Conservation (phyloP, 2,113 vertebrate genomes). For the Condylura cristata region DNA sequence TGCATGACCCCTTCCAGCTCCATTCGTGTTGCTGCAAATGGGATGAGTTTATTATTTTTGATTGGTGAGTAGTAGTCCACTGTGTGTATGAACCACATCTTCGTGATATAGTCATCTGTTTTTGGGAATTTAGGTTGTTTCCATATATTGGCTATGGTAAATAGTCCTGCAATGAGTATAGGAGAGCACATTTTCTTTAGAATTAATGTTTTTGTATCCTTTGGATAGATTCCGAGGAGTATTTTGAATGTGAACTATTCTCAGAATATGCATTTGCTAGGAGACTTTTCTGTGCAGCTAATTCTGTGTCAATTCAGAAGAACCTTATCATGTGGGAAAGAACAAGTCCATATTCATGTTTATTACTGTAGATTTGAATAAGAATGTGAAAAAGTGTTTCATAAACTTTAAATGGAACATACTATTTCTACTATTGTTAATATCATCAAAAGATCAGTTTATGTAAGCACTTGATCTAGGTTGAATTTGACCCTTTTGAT, state of each 20-base stretch:
- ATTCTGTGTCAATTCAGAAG: not conserved
- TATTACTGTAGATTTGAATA: not conserved
- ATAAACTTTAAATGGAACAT: not conserved
- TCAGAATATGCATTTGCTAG: not conserved
- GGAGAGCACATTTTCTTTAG: no score
- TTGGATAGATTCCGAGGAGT: no score
- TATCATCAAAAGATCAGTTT: not conserved
- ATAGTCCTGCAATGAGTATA: no score
- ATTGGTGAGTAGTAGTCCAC: no score
- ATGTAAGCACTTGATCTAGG: not conserved
- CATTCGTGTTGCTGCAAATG: no score
- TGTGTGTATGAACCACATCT: no score
- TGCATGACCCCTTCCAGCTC: no score
- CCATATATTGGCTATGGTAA: no score
- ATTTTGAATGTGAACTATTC: not conserved
- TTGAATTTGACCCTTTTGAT: not conserved
- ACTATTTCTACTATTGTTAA: not conserved
- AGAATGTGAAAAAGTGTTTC: not conserved
- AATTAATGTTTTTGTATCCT: no score
- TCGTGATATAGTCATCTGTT: no score
- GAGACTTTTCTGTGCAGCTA: not conserved
- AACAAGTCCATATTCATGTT: not conserved
- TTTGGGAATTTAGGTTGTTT: no score
- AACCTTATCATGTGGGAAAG: not conserved
- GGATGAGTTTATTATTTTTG: no score